These are phyloP conservation scores for Atta colombica DNA, from an alignment of 1,140 invertebrate genomes.

Conservation along the genomic window DNA sequence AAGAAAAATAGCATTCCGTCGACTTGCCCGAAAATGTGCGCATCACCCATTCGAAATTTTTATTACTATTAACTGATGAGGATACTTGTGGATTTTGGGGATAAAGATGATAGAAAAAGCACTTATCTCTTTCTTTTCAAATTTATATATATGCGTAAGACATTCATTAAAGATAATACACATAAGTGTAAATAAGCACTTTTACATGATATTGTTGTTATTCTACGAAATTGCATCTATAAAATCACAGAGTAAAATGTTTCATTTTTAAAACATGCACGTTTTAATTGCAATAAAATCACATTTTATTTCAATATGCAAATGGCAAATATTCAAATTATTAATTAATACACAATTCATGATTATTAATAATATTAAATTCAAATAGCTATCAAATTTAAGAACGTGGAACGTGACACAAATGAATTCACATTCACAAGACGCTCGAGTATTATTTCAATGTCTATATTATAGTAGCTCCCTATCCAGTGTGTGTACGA, in stretches of 20 bases:
- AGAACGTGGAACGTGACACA: slow-evolving; percentile 28
- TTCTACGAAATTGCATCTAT: neutral
- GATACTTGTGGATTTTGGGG: neutral
- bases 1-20: slow-evolving; percentile 21
- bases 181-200: slow-evolving; percentile 1
- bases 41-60: neutral
- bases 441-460: slow-evolving; percentile 38
- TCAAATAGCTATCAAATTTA: slow-evolving; percentile 2
- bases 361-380: neutral
- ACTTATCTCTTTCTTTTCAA: neutral
- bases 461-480: neutral
- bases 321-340: neutral
- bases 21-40: neutral
- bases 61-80: neutral
- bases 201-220: neutral
- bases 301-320: neutral
- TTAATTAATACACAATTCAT: too few species aligned
- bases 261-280: neutral
- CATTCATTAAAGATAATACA: neutral
- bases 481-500: neutral
- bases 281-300: neutral
- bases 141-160: neutral
- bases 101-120: neutral
- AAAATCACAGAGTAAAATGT: neutral
- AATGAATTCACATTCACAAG: slow-evolving; percentile 37